A percentile compares a stretch with the other conserved stretches of the same genome.
phyloP scores from a whole-genome alignment of 2,797 vertebrate genomes.

The Forpus xanthops region DNA sequence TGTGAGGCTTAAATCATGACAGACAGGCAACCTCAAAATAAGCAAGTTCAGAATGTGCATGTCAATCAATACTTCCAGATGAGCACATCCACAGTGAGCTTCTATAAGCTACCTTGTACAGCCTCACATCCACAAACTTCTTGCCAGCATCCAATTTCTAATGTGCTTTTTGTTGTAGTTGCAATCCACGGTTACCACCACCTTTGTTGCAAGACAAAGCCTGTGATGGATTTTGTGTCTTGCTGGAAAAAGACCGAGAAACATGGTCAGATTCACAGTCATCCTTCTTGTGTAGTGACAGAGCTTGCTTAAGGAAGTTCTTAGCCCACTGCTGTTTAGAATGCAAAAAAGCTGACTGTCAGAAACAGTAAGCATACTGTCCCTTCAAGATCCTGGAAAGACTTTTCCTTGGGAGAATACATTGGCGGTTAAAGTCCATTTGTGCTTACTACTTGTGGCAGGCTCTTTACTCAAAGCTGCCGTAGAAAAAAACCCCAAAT shows the following conservation, averaged over 20 bases:
- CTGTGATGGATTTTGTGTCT: neutral
- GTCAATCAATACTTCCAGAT: neutral
- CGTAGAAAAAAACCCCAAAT: neutral
- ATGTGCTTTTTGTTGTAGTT: neutral
- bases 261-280: neutral
- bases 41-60: neutral
- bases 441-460: neutral
- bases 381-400: neutral
- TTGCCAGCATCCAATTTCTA: neutral
- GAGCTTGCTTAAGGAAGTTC: neutral
- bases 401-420: neutral
- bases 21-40: neutral
- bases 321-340: neutral
- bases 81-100: neutral
- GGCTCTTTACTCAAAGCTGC: neutral
- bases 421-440: neutral
- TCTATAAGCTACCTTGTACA: neutral
- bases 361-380: neutral
- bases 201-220: neutral
- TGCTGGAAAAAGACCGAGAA: neutral
- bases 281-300: neutral
- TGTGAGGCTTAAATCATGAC: no score
- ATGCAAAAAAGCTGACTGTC: neutral
- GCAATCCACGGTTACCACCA: neutral
- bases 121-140: neutral